Base-by-base conservation (phyloP, 2,888 invertebrate species). In the Geotrupes spiniger region DNA sequence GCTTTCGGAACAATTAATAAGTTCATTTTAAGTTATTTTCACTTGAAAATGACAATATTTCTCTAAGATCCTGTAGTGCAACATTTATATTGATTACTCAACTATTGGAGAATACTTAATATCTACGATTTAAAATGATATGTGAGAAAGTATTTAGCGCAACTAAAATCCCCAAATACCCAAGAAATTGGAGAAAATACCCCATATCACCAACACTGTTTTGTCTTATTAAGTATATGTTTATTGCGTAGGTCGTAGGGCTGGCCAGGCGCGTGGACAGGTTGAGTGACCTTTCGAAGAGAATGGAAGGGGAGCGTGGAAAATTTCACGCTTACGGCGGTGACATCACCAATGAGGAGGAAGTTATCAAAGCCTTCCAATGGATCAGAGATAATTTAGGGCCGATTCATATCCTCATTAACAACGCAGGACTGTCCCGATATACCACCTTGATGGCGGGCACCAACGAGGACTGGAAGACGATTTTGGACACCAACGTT, bases 361-460 rank as follows among this genome's bases (percentile, higher is more conserved):
- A 53, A 11, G 11, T 53, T n/a, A 14, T 51, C n/a, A 17, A 33
- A 17, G 43, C 44, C 11, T 53, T 53, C 10, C 14, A 38, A 16
- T 53, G 50, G 46, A 38, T 46, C 15, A 41, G 40, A 6, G 16
- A 16, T 2, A 41, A 53, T 11, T 25, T 53, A 15, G 47, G 53
- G 1, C 50, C 50, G 9, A 16, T 53, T 28, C 36, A 53, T 31
- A 36, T 51, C 14, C 46, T 53, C 9, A 42, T 53, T 8, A 53
- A 47, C 40, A 53, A 51, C 39, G 53, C 53, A 3, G 53, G 50
- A 15, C 11, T 42, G 21, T 4, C 6, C 4, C 17, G 17, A 2
- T 15, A 14, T 15, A 11, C 36, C 1, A 15, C 16, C 10, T 26
- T 49, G 2, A 29, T 16, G 4, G n/a, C 36, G 6, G 15, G 8